Evolutionary conservation across 1,140 invertebrate genomes (phyloP).

Genomic region (Reticulitermes speratus): DNA sequence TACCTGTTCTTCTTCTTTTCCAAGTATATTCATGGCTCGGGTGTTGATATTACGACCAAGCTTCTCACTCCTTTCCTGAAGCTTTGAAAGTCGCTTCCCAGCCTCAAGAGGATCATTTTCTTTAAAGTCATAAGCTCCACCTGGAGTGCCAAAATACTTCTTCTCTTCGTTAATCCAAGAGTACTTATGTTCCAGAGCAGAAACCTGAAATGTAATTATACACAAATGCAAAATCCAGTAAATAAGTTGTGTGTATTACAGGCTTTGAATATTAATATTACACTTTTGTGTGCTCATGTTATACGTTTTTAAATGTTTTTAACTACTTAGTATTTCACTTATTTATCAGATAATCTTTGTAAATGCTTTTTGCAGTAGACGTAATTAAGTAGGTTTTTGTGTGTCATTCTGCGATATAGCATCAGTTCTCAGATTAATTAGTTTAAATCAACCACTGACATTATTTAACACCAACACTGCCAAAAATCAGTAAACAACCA

Average conservation of each 20-base stretch:
- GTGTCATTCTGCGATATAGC: too few species aligned
- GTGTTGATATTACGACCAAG: constrained; percentile 79
- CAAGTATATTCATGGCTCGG: constrained; percentile 81
- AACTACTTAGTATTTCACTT: too few species aligned
- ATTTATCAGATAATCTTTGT: too few species aligned
- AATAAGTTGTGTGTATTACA: not conserved
- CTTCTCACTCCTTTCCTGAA: constrained; percentile 68
- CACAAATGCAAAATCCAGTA: constrained; percentile 22
- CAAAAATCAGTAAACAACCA: too few species aligned
- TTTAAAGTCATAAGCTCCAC: constrained; percentile 54
- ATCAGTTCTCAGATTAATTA: too few species aligned
- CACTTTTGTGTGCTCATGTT: too few species aligned
- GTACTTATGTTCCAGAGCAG: constrained; percentile 56
- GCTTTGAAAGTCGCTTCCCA: constrained; percentile 57
- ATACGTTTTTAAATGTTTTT: too few species aligned
- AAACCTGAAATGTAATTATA: constrained; percentile 44
- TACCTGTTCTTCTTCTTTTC: constrained; percentile 82
- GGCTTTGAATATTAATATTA: too few species aligned
- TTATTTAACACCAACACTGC: too few species aligned
- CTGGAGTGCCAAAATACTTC: constrained; percentile 71
- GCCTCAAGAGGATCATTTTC: constrained; percentile 59
- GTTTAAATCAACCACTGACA: too few species aligned
- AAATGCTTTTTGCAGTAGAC: too few species aligned
- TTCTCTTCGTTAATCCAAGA: constrained; percentile 80
- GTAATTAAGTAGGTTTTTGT: too few species aligned